Base-by-base conservation (phyloP, 2,113 vertebrate species). In the Pomatorhinus ruficollis region DNA sequence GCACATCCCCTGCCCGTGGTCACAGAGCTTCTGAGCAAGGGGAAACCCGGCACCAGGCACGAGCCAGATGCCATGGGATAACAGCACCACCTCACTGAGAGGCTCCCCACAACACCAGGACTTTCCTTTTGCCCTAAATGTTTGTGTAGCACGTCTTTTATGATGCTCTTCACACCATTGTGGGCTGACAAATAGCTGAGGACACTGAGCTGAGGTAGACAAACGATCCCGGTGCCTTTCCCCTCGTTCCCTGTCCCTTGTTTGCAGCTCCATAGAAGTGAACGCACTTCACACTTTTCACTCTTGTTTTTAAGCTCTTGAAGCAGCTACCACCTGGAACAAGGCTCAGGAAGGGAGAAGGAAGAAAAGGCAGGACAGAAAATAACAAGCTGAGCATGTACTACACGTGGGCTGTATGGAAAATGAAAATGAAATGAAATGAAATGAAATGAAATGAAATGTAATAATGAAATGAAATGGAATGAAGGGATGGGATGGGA, bases 151-250 rank as follows among this genome's bases (percentile, higher is more conserved):
- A 0, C 1, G 3, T 15, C 59, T 88, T 52, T 80, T 53, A 11
- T 22, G 23, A 42, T 47, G 30, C 18, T 33, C 15, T 66, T 77
- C 25, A 22, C 49, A 42, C 15, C 10, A 1, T 0, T 49, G 18
- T 20, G 65, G 53, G 49, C 11, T 75, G 70, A 40, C 61, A 69
- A 40, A 42, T 1, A 15, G 31, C 66, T 42, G 66, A 87, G 85
- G 53, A 76, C 42, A 18, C 9, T 53, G 74, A 87, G n/a, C 31
- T 2, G 3, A 70, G n/a, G 45, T 3, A 85, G 74, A 76, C 18
- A 57, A 93, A 90, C 0, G 0, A 40, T 5, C 23, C 16, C 0
- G 0, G 13, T 17, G 57, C 14, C 13, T 76, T 75, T 85, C 47
- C 52, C 15, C 22, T 87, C 44, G 65, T 75, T 74, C 27, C 37